Evolutionary conservation across 2,888 invertebrate genomes (phyloP).

Genomic region (Notodonta dromedarius): DNA sequence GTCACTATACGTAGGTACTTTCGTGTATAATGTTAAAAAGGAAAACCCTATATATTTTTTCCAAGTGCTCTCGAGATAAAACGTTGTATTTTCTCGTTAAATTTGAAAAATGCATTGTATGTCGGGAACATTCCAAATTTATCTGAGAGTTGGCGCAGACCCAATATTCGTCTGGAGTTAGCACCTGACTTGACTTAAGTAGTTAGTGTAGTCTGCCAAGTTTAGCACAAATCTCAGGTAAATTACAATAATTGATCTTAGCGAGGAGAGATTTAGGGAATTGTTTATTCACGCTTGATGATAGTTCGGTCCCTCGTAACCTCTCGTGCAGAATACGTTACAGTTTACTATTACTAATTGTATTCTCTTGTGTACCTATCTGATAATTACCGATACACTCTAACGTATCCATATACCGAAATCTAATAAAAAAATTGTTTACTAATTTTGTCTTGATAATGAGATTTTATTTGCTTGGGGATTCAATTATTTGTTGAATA

Average conservation of each 20-base stretch:
- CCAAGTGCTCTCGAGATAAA: too few relatives aligned
- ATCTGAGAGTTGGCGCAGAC: conserved; percentile 4
- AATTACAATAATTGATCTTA: conserved; percentile 19
- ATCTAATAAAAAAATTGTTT: too few relatives aligned
- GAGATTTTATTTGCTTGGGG: too few relatives aligned
- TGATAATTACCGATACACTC: too few relatives aligned
- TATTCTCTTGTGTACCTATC: too few relatives aligned
- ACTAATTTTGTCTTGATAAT: too few relatives aligned
- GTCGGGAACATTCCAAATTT: not conserved
- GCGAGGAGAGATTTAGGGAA: conserved; percentile 4
- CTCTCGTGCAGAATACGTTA: not conserved
- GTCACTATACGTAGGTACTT: too few relatives aligned
- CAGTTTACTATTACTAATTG: too few relatives aligned
- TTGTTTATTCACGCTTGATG: not conserved
- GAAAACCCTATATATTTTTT: too few relatives aligned
- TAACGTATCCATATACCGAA: too few relatives aligned
- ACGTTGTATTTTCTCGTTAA: conserved; percentile 14
- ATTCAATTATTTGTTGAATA: too few relatives aligned
- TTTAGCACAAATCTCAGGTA: conserved; percentile 5
- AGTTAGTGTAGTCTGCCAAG: not conserved
- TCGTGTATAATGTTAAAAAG: too few relatives aligned
- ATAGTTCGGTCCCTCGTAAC: not conserved
- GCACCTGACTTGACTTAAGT: conserved; percentile 5
- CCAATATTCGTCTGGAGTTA: conserved; percentile 1
- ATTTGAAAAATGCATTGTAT: conserved; percentile 21